Evolutionary conservation across 2,797 vertebrate species (phyloP), one percentile per base, ranked within the genome.

Genomic region (Pagetopsis macropterus): DNA sequence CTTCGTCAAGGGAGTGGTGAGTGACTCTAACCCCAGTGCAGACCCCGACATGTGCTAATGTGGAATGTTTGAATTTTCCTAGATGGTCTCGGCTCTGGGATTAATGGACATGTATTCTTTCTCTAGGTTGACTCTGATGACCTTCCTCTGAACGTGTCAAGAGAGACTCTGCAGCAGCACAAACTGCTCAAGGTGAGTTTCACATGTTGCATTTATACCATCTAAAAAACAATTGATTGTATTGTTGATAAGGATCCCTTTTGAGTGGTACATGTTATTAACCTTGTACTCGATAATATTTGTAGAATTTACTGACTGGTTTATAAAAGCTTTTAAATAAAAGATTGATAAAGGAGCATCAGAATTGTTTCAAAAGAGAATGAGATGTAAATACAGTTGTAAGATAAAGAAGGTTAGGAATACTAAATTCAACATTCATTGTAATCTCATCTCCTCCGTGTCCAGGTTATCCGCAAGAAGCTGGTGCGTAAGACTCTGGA

Each of bases 121-220:
- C 70, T 40, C 2, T 50, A 99, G 98, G 98, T 99, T 85, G 98
- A 99, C 89, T 99, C 98, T 11, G 98, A 99, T 92, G 98, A 99
- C 82, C 96, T 99, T 75, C 98, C 98, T 66, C 89, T 99, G 80
- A 99, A 99, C 27, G 98, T 99, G 62, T 99, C 98, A 83, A 96
- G 98, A 93, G 98, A 99, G 89, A 99, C 97, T 48, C 95, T 99
- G 81, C 98, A 99, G 92, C 98, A 99, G 70, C 98, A 99, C 93
- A 99, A 99, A 89, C 89, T 99, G 60, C 89, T 99, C 58, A 99
- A 99, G 96, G 98, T 98, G 81, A 93, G 81, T 40, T n/a, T 43
- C 12, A 33, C 37, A 49, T 59, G 7, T 1, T 44, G 49, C 7
- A 27, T 27, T 5, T 27, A 27, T 27, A n/a, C 43, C 45, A 27